phyloP scores from a whole-genome alignment of 1,140 invertebrate genomes.

The Lasioglossum baleicum region DNA sequence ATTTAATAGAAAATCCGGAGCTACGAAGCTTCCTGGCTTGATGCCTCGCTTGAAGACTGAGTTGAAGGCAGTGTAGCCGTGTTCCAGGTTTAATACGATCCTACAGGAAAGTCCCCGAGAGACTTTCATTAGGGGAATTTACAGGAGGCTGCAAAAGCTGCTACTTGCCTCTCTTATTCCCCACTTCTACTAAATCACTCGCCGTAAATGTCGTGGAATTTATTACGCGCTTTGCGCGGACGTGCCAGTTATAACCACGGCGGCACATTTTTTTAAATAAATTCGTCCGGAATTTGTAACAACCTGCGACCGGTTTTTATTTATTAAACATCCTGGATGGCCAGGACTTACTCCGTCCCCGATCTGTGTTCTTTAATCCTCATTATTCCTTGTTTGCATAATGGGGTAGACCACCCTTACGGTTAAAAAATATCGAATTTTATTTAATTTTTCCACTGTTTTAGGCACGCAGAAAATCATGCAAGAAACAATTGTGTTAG shows the following conservation, averaged over 20 bases:
- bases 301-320: not conserved
- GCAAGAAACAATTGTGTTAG: no score
- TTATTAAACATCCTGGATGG: not conserved
- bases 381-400: no score
- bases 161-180: slow-evolving; percentile 51
- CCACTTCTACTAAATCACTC: slow-evolving; percentile 69
- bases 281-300: no score
- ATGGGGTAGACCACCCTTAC: no score
- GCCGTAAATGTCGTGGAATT: slow-evolving; percentile 71
- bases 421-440: no score
- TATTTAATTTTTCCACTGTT: no score
- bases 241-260: slow-evolving; percentile 30
- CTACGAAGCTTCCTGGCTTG: slow-evolving; percentile 10
- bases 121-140: slow-evolving; percentile 78
- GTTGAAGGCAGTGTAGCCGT: slow-evolving; percentile 68
- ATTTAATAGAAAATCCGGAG: slow-evolving; percentile 48
- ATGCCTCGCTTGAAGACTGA: slow-evolving; percentile 39
- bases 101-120: slow-evolving; percentile 69
- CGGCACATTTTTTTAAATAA: not conserved
- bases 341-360: no score
- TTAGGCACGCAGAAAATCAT: no score
- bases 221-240: slow-evolving; percentile 67
- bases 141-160: slow-evolving; percentile 67
- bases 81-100: slow-evolving; percentile 76
- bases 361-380: no score